A percentile compares a stretch with the other conserved stretches of the same genome.
Conservation (phyloP, 2,113 vertebrate genomes). For the Nycticebus coucang region DNA sequence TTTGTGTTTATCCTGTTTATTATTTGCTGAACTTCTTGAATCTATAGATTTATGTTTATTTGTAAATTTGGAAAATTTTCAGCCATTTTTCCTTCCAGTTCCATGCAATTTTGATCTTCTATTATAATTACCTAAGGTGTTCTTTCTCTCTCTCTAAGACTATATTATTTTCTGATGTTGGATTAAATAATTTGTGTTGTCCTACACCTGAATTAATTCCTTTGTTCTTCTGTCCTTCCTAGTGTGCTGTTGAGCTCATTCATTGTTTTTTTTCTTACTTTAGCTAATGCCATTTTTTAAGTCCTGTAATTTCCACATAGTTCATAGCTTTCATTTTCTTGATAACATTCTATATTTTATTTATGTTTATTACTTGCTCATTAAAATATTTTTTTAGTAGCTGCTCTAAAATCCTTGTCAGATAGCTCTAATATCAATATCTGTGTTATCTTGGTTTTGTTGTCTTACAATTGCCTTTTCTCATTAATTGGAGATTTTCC, state of each 20-base stretch:
- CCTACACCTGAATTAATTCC: not conserved
- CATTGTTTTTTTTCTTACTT: not conserved
- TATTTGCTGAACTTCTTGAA: not conserved
- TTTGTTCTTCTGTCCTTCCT: not conserved
- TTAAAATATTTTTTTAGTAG: not conserved
- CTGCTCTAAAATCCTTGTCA: not conserved
- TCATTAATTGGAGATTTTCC: not conserved
- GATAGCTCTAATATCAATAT: not conserved
- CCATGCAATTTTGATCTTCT: not conserved
- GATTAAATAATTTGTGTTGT: not conserved
- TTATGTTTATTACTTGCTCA: not conserved
- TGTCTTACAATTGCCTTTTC: not conserved
- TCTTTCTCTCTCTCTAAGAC: not conserved
- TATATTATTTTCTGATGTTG: not conserved
- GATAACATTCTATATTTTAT: not conserved
- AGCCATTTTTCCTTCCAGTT: not conserved
- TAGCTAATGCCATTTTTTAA: not conserved
- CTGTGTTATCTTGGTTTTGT: not conserved
- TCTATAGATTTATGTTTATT: not conserved
- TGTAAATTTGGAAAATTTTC: not conserved
- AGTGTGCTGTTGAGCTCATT: not conserved
- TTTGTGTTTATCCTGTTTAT: not conserved
- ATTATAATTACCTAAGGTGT: not conserved
- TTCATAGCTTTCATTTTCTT: not conserved
- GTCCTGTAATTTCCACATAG: not conserved